phyloP scores from a whole-genome alignment of 2,113 vertebrate species.

The Crotalus viridis region DNA sequence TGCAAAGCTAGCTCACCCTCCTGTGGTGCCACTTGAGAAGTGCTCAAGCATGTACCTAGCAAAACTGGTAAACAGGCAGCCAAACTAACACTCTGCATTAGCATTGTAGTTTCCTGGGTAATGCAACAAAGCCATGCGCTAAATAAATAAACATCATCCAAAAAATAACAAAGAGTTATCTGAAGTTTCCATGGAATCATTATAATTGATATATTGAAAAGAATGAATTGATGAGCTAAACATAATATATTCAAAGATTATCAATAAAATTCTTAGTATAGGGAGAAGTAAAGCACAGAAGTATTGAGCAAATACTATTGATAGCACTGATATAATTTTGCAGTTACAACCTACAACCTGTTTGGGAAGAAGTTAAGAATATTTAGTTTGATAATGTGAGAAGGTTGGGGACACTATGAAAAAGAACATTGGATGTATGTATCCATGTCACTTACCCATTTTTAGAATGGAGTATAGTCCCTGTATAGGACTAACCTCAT shows the following conservation, averaged over 20 bases:
- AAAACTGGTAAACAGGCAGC: neutral
- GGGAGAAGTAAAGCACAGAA: neutral
- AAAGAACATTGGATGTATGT: neutral
- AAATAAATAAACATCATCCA: neutral
- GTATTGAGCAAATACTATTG: neutral
- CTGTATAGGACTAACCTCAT: neutral
- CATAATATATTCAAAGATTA: conserved; percentile 39
- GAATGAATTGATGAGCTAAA: conserved; percentile 26
- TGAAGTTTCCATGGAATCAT: conserved; percentile 23
- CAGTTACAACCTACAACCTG: neutral
- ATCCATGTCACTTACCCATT: neutral
- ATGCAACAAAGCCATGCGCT: neutral
- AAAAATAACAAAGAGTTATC: conserved; percentile 3
- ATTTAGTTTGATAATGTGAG: neutral
- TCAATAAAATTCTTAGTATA: neutral
- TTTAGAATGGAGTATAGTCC: neutral
- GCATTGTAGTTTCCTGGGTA: neutral
- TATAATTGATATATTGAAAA: conserved; percentile 2
- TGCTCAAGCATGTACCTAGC: neutral
- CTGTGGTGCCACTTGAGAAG: neutral
- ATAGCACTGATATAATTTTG: neutral
- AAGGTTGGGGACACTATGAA: neutral
- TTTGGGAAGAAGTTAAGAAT: neutral
- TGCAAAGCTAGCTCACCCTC: neutral
- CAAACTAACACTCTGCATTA: neutral